Base-by-base conservation (phyloP, 2,113 vertebrate species). In the Puffinus mauretanicus region DNA sequence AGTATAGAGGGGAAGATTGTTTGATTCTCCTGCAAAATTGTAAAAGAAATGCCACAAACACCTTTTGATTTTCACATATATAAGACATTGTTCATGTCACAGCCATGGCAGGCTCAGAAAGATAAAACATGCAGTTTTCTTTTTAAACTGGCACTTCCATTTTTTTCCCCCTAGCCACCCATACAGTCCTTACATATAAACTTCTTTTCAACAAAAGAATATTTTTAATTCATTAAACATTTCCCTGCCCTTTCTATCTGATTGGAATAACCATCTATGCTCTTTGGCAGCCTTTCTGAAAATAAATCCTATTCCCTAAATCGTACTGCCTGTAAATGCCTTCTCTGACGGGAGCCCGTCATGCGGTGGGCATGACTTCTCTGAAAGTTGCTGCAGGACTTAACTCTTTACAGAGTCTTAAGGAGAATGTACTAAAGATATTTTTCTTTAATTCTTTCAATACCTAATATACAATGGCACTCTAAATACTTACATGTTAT, bases 211-310 rank as follows among this genome's bases (percentile, higher is more conserved):
- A 70, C 27, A 75, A 80, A 84, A 71, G 46, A 64, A 40, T 61
- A 42, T 80, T 83, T 90, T 84, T 40, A 54, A 66, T 57, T 81
- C 87, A 84, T 36, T 71, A 81, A 76, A 40, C 40, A 36, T 93
- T 81, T 55, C 69, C 75, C 75, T 80, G 62, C 51, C 57, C 62
- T 80, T 70, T 91, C 94, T 95, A 75, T 69, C 82, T 88, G 83
- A 95, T 71, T 71, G 79, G 83, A 91, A 81, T 61, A 80, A 51
- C n/a, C 32, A 75, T 5, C 46, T 84, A 20, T 46, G 58, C 40
- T 84, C 57, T 51, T 80, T 91, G 91, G 79, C 87, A 93, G 57
- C 75, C 38, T 46, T 65, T 76, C 79, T 84, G 75, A 61, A 84
- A 84, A 55, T 17, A 55, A 90, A 14, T 49, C 44, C 27, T 58